Conservation (phyloP, 2,888 invertebrate genomes). For the Tetanocera ferruginea region DNA sequence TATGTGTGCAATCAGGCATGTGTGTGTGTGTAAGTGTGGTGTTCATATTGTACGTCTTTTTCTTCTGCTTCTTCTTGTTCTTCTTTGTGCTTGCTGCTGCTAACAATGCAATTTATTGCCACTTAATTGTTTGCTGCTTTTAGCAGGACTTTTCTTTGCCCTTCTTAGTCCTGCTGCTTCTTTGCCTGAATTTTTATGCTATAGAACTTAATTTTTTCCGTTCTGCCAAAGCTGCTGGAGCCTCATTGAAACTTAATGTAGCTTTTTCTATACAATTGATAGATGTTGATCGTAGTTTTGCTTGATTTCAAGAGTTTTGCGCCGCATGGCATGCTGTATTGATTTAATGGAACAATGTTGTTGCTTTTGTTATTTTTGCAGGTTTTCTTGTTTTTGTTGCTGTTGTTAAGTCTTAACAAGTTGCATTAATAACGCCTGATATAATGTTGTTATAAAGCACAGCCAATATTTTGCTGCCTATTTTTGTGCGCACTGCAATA, state of each 20-base stretch:
- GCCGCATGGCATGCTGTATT: background rate
- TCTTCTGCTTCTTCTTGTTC: background rate
- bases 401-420: background rate
- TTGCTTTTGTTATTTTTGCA: background rate
- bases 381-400: background rate
- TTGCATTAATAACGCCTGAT: too few species aligned
- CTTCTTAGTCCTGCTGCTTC: background rate
- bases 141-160: background rate
- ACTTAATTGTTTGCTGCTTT: constrained; percentile 20
- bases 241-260: background rate
- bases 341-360: background rate
- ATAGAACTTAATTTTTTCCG: background rate
- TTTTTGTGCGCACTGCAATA: too few species aligned
- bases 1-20: too few species aligned
- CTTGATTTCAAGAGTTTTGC: constrained; percentile 2
- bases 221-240: background rate
- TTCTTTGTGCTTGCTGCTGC: background rate
- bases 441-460: too few species aligned
- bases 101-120: constrained; percentile 15
- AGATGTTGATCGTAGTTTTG: constrained; percentile 4
- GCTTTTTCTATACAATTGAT: constrained; percentile 6
- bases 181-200: background rate
- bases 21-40: background rate
- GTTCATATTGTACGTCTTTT: background rate
- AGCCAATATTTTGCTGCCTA: too few species aligned